These are phyloP conservation scores for Pogona vitticeps DNA, from an alignment of 2,113 vertebrate genomes.

Conservation along the genomic window DNA sequence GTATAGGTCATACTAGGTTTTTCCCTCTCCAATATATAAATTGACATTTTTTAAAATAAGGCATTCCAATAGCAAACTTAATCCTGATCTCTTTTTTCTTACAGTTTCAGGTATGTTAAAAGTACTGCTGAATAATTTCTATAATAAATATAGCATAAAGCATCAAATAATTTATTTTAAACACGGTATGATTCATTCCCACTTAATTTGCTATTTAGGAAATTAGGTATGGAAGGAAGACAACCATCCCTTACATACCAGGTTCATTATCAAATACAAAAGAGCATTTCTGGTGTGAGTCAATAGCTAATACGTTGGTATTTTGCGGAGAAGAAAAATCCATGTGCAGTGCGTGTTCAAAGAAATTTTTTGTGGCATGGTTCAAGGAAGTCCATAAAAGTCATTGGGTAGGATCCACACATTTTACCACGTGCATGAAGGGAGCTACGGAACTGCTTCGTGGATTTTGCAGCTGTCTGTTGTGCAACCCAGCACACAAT, in stretches of 20 bases:
- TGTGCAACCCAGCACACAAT: no score
- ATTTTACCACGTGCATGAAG: background rate
- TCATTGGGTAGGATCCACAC: background rate
- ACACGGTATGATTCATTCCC: constrained; percentile 59
- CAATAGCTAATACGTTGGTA: background rate
- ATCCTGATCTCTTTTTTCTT: constrained; percentile 47
- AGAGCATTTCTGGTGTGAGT: background rate
- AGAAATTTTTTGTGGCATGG: background rate
- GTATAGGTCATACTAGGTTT: constrained; percentile 55
- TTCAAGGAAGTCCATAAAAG: background rate
- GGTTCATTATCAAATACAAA: constrained; percentile 11
- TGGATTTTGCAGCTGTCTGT: no score
- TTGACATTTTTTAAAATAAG: constrained; percentile 67
- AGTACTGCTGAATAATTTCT: constrained; percentile 53
- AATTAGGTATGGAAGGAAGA: constrained; percentile 62
- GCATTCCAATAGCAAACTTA: constrained; percentile 62
- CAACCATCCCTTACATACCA: background rate
- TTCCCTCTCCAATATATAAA: constrained; percentile 57
- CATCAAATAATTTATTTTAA: constrained; percentile 62
- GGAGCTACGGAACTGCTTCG: background rate
- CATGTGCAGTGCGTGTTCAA: constrained; percentile 3
- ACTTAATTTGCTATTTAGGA: constrained; percentile 64
- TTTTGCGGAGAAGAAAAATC: background rate
- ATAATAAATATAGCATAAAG: constrained; percentile 45
- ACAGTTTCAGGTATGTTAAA: constrained; percentile 55